Evolutionary conservation across 2,888 invertebrate species (phyloP).

Genomic region (Drosophila austrosaltans): DNA sequence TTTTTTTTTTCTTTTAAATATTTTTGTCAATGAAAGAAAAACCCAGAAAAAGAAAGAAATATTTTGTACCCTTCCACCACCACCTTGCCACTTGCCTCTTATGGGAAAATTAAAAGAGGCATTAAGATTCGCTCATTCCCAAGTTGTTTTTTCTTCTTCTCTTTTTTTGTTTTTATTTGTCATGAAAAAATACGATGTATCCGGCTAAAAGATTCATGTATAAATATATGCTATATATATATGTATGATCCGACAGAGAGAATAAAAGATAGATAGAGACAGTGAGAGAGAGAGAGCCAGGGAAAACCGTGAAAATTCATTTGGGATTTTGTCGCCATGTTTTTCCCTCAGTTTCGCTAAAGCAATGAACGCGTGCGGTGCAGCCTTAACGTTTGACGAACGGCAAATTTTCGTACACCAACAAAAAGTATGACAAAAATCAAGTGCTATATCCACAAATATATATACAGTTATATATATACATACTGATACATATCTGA

Average conservation of each 20-base stretch:
- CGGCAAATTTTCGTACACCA: slow-evolving; percentile 65
- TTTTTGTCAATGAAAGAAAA: slow-evolving; percentile 69
- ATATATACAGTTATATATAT: slow-evolving; percentile 27
- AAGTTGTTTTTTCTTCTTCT: background rate
- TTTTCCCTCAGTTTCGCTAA: slow-evolving; percentile 63
- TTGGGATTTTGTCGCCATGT: slow-evolving; percentile 55
- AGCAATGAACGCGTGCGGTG: slow-evolving; percentile 77
- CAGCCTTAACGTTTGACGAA: slow-evolving; percentile 47
- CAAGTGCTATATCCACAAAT: slow-evolving; percentile 35
- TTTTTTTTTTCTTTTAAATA: slow-evolving; percentile 46
- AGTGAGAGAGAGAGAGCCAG: slow-evolving; percentile 16
- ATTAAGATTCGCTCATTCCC: slow-evolving; percentile 19
- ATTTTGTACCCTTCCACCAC: background rate
- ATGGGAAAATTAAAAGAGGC: slow-evolving; percentile 32
- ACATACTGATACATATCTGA: slow-evolving; percentile 21
- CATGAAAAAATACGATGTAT: slow-evolving; percentile 68
- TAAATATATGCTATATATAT: slow-evolving; percentile 34
- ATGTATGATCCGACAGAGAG: slow-evolving; percentile 17
- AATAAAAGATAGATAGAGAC: slow-evolving; percentile 13
- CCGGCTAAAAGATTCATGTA: slow-evolving; percentile 48
- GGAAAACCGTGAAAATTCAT: slow-evolving; percentile 58
- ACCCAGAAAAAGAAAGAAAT: slow-evolving; percentile 24
- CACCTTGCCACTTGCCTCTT: slow-evolving; percentile 11
- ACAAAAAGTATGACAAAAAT: slow-evolving; percentile 54
- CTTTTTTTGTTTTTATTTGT: slow-evolving; percentile 47